A percentile compares a stretch with the other conserved stretches of the same genome.
These are phyloP conservation scores for Volucella inanis DNA, from an alignment of 2,888 invertebrate genomes.

Conservation along the genomic window DNA sequence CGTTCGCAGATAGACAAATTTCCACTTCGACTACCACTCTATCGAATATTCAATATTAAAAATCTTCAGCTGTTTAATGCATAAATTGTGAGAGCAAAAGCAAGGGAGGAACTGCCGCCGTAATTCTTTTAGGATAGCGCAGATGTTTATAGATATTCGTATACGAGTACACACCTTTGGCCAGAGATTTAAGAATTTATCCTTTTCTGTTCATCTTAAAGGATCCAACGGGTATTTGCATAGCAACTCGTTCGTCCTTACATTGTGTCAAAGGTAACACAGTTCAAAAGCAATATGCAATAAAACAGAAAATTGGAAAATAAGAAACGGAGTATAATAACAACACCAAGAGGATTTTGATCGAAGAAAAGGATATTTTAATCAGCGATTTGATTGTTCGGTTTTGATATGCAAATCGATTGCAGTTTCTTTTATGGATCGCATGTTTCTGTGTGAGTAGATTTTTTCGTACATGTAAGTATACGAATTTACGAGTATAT, in stretches of 20 bases:
- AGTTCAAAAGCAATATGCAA: slow-evolving; percentile 58
- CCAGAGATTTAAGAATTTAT: slow-evolving; percentile 37
- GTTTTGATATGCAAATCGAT: slow-evolving; percentile 72
- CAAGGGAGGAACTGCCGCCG: slow-evolving; percentile 43
- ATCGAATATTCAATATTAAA: slow-evolving; percentile 57
- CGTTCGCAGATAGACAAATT: slow-evolving; percentile 58
- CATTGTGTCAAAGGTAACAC: slow-evolving; percentile 11
- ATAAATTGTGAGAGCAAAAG: slow-evolving; percentile 35
- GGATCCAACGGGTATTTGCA: slow-evolving; percentile 48
- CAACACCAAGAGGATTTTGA: slow-evolving; percentile 24
- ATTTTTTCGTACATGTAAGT: background rate
- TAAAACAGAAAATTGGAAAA: slow-evolving; percentile 41
- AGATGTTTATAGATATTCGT: slow-evolving; percentile 62
- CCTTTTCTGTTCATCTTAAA: slow-evolving; percentile 54
- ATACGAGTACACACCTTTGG: slow-evolving; percentile 48
- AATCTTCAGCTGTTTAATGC: slow-evolving; percentile 67
- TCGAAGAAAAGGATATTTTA: slow-evolving; percentile 68
- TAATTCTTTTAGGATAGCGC: slow-evolving; percentile 45
- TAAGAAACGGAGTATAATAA: too few relatives aligned
- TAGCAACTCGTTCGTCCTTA: slow-evolving; percentile 55
- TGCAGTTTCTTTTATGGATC: background rate
- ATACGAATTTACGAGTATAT: slow-evolving; percentile 6
- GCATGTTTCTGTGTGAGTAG: too few relatives aligned
- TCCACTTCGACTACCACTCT: slow-evolving; percentile 51
- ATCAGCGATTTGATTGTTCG: slow-evolving; percentile 71